phyloP scores from a whole-genome alignment of 2,888 invertebrate genomes.

The Pecten maximus region DNA sequence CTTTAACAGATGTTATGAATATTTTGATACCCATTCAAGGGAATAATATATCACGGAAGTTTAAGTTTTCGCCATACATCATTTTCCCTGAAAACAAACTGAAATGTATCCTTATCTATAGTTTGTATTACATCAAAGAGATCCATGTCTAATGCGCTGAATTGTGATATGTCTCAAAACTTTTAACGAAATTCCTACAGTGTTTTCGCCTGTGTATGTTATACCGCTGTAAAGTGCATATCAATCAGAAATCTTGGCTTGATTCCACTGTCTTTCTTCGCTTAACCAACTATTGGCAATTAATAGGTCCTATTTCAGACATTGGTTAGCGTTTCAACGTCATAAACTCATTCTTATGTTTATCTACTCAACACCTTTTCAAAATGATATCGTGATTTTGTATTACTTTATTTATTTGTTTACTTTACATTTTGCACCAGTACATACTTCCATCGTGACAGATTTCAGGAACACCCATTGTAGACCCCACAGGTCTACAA shows the following conservation, averaged over 20 bases:
- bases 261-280: conserved; percentile 24
- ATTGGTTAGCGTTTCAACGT: background rate
- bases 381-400: background rate
- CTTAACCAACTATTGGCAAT: conserved; percentile 22
- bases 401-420: background rate
- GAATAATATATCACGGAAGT: background rate
- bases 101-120: background rate
- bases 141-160: conserved; percentile 16
- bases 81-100: background rate
- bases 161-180: conserved; percentile 33
- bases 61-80: conserved; percentile 2
- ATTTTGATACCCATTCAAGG: background rate
- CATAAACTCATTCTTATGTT: background rate
- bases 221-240: conserved; percentile 25
- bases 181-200: background rate
- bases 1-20: conserved; percentile 10
- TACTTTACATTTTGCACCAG: background rate
- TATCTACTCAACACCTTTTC: background rate
- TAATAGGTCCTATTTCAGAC: background rate
- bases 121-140: background rate
- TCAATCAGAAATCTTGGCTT: conserved; percentile 2
- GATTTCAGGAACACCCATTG: background rate
- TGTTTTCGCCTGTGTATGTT: background rate
- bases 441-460: background rate
- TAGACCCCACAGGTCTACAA: background rate